Base-by-base conservation (phyloP, 2,797 vertebrate genomes). In the Serranus cabrilla region DNA sequence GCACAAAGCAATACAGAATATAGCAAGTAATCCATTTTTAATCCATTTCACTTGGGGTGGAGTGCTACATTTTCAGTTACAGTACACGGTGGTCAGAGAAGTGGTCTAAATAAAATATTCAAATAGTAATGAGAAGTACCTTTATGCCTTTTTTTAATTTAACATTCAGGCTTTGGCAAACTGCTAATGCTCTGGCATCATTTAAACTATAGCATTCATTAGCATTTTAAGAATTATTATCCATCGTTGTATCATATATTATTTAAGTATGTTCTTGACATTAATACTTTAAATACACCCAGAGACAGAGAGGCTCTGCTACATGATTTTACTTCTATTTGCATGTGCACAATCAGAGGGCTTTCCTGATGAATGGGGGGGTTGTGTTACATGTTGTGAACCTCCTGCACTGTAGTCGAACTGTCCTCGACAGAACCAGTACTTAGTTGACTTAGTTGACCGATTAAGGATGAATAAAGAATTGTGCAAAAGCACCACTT, bases 1-100 rank as follows among this genome's bases (percentile, higher is more conserved):
- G 39, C 67, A 60, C 13, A 16, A 73, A 56, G 72, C 74, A 49
- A 72, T 62, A 61, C 57, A 80, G 50, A 85, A 80, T 70, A 68
- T 59, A 73, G 71, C 73, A 84, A 66, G 70, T 74, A 79, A 86
- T 91, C 68, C 68, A 91, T 89, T 87, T 89, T 90, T 86, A 87
- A 89, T 86, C 74, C 34, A 55, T 56, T 68, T 87, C 52, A 70
- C 81, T 74, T 78, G 62, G 13, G n/a, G 67, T 45, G 16, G 20
- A 74, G 78, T 72, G 74, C 74, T 59, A 16, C 56, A 43, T 78
- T 86, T 71, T 84, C 51, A 77, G 58, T 69, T 74, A 46, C 39
- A 20, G 50, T 81, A 74, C 51, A 45, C 21, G 61, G 50, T 46
- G 23, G 11, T 63, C 49, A 62, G 21, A 49, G 70, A 72, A 42